Percentiles rank a stretch among this genome's conserved stretches.
phyloP scores from a whole-genome alignment of 2,113 vertebrate genomes.

The human region GRCh38 chr6:136182501-136183000 shows the following conservation, averaged over 20 bases:
- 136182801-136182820: too few relatives aligned
- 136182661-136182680: not conserved
- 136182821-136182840: too few relatives aligned
- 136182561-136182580: not conserved
- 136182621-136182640: not conserved
- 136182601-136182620: not conserved
- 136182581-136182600: too few relatives aligned
- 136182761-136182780: not conserved
- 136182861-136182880: too few relatives aligned
- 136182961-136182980: too few relatives aligned
- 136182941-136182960: too few relatives aligned
- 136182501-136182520: not conserved
- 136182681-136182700: not conserved
- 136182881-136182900: too few relatives aligned
- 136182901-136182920: too few relatives aligned
- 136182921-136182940: too few relatives aligned
- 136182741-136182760: not conserved
- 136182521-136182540: not conserved
- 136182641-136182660: not conserved
- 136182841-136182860: too few relatives aligned
- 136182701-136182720: not conserved
- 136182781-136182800: not conserved
- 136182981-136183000: too few relatives aligned
- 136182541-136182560: not conserved
- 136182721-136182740: not conserved